These are phyloP conservation scores for Drosophila paucipuncta DNA, from an alignment of 2,888 invertebrate species.

Conservation along the genomic window DNA sequence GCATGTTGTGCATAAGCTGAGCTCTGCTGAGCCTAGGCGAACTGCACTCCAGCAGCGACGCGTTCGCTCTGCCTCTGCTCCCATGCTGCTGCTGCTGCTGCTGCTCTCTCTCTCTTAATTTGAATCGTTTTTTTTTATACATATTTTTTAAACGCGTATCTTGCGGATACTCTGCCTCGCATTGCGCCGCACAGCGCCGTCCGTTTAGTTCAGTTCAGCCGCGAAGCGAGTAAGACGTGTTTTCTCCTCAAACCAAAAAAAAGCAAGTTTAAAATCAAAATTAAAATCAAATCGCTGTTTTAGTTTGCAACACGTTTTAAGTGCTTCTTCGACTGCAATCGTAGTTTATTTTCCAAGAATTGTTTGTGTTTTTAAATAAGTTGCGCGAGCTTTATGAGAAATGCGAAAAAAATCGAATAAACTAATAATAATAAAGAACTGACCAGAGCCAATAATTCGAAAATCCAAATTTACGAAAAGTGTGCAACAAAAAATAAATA, in stretches of 20 bases:
- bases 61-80: conserved; percentile 7
- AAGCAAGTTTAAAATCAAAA: conserved; percentile 30
- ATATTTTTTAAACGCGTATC: conserved; percentile 57
- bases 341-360: conserved; percentile 42
- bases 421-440: conserved; percentile 23
- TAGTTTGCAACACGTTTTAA: conserved; percentile 81
- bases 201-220: conserved; percentile 84
- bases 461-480: background rate
- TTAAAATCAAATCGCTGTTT: conserved; percentile 56
- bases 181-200: conserved; percentile 61
- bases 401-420: conserved; percentile 64
- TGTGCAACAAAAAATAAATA: background rate
- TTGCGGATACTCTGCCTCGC: conserved; percentile 54
- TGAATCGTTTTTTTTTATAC: conserved; percentile 26
- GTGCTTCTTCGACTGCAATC: conserved; percentile 71
- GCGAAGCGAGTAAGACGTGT: conserved; percentile 86
- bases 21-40: conserved; percentile 36
- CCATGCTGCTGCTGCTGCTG: background rate
- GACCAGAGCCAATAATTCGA: conserved; percentile 1
- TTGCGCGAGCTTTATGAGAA: conserved; percentile 66
- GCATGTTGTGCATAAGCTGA: conserved; percentile 38
- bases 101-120: conserved; percentile 50
- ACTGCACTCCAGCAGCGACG: conserved; percentile 31
- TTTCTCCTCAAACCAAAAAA: conserved; percentile 67
- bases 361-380: conserved; percentile 79